Evolutionary conservation across 37 sponge, comb jelly and placozoan genomes (phyloP), one percentile per base, ranked within the genome.

Genomic region (Dysidea cf. avara): DNA sequence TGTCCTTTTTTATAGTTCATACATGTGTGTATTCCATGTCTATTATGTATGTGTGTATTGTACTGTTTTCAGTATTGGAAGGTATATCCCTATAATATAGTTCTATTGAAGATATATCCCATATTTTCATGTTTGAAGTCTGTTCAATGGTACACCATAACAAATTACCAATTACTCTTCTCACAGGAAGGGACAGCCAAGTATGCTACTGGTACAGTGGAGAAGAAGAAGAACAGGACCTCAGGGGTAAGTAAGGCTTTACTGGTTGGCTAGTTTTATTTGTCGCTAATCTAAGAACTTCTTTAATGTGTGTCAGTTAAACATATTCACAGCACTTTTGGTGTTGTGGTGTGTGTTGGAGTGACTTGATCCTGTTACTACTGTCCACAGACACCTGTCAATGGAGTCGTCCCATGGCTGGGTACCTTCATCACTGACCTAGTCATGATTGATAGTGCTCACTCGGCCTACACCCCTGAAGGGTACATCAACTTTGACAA

Each of bases 401-500:
- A 66, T 12, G 94, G 94, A 11, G 87, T 89, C 22, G 91, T 93
- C 0, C 94, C 94, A 12, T 88, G 89, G 46, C 82, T 93, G 14
- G 94, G 94, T 0, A 93, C 82, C 28, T 92, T 92, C 75, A 81
- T 93, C 11, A 91, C 92, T 5, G 94, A 93, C 39, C 79, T 93
- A 52, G 89, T 84, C 18, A 90, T 88, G 86, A 22, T 89, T 43
- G 68, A 93, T 38, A 72, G 63, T 13, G 94, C 94, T 14, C 33
- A 73, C 62, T 71, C 72, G 11, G 83, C 82, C 65, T 12, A 32
- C 4, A 76, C 65, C 3, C 31, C 74, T 81, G 85, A 56, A 25
- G 84, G 81, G 0, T 31, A 83, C 38, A 80, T 92, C 48, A 92
- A 92, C 52, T 87, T 92, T 58, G 81, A 87, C 31, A 92, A 92